Evolutionary conservation across 1,140 invertebrate species (phyloP), one percentile per base, ranked within the genome.

Genomic region (Danaus melanippus): DNA sequence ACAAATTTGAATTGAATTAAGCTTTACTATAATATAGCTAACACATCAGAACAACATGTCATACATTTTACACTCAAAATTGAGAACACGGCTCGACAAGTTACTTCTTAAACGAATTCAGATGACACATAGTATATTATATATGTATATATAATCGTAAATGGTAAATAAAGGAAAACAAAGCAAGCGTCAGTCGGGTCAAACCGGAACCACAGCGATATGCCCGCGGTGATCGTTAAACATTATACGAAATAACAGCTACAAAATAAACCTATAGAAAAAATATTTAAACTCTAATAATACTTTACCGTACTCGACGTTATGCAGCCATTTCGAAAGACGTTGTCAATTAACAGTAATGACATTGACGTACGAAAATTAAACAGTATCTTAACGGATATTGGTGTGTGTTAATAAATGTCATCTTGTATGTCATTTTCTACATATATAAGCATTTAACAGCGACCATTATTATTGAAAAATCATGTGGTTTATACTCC

Each of bases 161-260:
- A 45, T 11, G 59, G 46, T 62, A 69, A 66, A 64, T 67, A 63
- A 58, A 52, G 58, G 59, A 62, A 58, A 71, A 72, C 64, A 64
- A 53, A 67, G 69, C 64, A 72, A 72, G 50, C 57, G 56, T 69
- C 67, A 67, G 69, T 32, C 5, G 0, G 21, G 21, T 51, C 61
- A 64, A 72, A 69, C 66, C 62, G 59, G 58, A 67, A 69, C 21
- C 62, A 59, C 47, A 62, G 60, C 64, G 52, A 58, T 57, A 49
- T 43, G 65, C 66, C 66, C 51, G 60, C 51, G 66, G 63, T 60
- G 56, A 42, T 62, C 60, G 49, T 58, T 52, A 55, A 56, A 61
- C 63, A 50, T 46, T 61, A 46, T 58, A 58, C 56, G 42, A 56
- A 65, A 65, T 62, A 58, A 53, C 21, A 49, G 49, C 43, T 39